Evolutionary conservation across 2,113 vertebrate genomes (phyloP).

Genomic region (Agelaius tricolor): DNA sequence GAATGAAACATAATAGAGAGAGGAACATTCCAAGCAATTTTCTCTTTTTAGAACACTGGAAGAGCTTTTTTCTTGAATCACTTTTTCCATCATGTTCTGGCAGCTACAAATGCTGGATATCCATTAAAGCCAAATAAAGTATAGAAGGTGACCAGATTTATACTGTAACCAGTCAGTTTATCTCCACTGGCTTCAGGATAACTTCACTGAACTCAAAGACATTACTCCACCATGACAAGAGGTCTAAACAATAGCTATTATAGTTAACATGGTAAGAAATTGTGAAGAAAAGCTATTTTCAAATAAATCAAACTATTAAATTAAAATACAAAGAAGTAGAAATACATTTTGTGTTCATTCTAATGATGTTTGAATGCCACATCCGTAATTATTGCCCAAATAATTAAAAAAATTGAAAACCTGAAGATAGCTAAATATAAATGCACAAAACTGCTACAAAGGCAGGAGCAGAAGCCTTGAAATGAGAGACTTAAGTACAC

Average conservation of each 20-base stretch:
- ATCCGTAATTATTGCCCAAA: neutral
- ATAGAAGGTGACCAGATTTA: neutral
- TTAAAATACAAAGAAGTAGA: neutral
- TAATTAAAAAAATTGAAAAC: neutral
- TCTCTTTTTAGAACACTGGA: neutral
- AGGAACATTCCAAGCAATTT: neutral
- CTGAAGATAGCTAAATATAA: neutral
- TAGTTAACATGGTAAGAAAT: neutral
- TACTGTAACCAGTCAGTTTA: neutral
- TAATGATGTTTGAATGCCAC: neutral
- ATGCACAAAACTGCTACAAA: neutral
- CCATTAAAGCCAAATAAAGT: neutral
- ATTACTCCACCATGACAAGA: neutral
- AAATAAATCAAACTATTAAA: neutral
- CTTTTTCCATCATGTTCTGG: neutral
- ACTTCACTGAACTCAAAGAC: neutral
- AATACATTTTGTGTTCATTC: neutral
- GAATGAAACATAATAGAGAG: conserved; percentile 5
- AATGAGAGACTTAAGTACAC: neutral
- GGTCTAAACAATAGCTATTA: neutral
- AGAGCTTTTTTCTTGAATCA: neutral
- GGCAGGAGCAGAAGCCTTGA: neutral
- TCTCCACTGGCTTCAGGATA: neutral
- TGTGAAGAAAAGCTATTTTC: neutral
- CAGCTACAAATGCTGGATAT: neutral